Conservation (phyloP, 2,888 invertebrate genomes). For the Pyrrhosoma nymphula region DNA sequence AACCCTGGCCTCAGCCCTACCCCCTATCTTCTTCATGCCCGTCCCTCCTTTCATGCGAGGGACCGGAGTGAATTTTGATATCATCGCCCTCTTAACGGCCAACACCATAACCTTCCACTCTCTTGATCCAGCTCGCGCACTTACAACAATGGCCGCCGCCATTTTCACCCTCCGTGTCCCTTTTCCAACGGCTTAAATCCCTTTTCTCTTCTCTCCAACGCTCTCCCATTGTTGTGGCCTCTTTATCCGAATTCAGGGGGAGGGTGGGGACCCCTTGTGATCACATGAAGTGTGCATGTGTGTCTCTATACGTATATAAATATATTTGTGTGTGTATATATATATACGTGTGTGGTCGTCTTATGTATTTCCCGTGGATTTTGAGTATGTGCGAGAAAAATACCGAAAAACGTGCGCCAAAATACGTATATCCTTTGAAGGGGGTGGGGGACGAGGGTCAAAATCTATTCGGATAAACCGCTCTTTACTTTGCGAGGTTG, state of each 20-base stretch:
- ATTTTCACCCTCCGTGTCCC: slow-evolving; percentile 48
- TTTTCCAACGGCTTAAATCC: background rate
- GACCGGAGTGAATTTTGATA: slow-evolving; percentile 11
- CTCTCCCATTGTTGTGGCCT: slow-evolving; percentile 41
- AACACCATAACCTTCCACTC: slow-evolving; percentile 46
- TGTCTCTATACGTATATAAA: background rate
- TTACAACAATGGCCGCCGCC: slow-evolving; percentile 54
- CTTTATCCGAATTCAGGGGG: slow-evolving; percentile 13
- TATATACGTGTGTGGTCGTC: background rate
- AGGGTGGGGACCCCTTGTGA: background rate
- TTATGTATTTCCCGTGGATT: too few species aligned
- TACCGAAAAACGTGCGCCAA: too few species aligned
- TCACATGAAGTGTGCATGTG: background rate
- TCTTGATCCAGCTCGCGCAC: slow-evolving; percentile 53
- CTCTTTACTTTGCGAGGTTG: too few species aligned
- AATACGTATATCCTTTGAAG: too few species aligned
- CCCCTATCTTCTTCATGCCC: too few species aligned
- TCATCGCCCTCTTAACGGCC: slow-evolving; percentile 29
- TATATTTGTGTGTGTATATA: background rate
- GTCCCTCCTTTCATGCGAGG: background rate
- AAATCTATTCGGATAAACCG: too few species aligned
- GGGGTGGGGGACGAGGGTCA: too few species aligned
- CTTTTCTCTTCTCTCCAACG: background rate
- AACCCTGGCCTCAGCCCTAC: background rate
- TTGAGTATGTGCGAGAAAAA: too few species aligned